phyloP scores from a whole-genome alignment of 2,797 vertebrate genomes.

The Cichlasoma orientale region DNA sequence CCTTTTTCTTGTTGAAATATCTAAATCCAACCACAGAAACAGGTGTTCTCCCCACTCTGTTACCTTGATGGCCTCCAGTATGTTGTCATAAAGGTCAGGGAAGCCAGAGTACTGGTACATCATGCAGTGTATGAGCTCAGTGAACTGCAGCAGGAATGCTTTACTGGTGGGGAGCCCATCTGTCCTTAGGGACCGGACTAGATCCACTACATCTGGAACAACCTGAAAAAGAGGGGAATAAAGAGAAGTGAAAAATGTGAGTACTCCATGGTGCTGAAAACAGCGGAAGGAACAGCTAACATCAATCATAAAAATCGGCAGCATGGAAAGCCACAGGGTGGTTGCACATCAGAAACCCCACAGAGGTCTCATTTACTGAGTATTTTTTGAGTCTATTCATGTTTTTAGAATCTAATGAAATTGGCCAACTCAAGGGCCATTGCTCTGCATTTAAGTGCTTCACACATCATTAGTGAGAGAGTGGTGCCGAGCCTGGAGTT shows the following conservation, averaged over 20 bases:
- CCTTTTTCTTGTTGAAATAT: not conserved
- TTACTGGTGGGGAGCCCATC: constrained; percentile 90
- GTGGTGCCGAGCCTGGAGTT: constrained; percentile 28
- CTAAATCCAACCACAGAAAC: not conserved
- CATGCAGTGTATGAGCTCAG: constrained; percentile 96
- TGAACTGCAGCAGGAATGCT: constrained; percentile 90
- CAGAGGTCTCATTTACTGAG: constrained; percentile 52
- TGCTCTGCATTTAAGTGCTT: constrained; percentile 56
- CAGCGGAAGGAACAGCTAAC: not conserved
- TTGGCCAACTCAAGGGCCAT: constrained; percentile 48
- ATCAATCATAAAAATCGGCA: constrained; percentile 31
- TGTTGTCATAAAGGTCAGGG: constrained; percentile 96
- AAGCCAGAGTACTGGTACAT: constrained; percentile 99
- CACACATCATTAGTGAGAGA: constrained; percentile 59
- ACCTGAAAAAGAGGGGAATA: constrained; percentile 76
- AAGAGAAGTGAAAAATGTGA: constrained; percentile 18
- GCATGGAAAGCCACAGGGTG: not conserved
- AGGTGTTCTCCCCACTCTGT: constrained; percentile 28
- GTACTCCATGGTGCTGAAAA: not conserved
- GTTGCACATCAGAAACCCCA: constrained; percentile 25
- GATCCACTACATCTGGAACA: constrained; percentile 89
- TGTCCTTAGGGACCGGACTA: constrained; percentile 88
- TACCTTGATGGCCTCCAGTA: constrained; percentile 96
- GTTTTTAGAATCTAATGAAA: constrained; percentile 58
- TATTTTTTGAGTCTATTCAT: constrained; percentile 43